These are phyloP conservation scores for Pteronura brasiliensis DNA, from an alignment of 2,113 vertebrate species.

Conservation along the genomic window DNA sequence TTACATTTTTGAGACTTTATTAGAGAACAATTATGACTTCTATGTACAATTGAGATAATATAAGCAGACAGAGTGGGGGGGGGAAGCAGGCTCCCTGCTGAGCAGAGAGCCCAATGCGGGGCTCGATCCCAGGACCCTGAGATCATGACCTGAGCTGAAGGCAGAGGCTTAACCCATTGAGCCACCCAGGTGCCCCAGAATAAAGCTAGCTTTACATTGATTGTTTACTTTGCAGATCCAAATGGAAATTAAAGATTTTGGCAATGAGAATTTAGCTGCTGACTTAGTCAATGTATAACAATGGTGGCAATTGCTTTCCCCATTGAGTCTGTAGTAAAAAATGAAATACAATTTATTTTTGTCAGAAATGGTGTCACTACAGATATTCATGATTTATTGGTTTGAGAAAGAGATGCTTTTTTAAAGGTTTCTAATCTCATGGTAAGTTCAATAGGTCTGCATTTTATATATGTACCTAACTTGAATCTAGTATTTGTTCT, in stretches of 20 bases:
- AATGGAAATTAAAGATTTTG: background rate
- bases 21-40: background rate
- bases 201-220: background rate
- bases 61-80: background rate
- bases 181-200: too few species aligned
- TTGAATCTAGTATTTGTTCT: background rate
- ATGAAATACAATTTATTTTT: constrained; percentile 5
- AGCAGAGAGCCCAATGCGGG: too few species aligned
- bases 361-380: background rate
- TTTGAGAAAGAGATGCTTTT: background rate
- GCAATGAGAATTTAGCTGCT: background rate
- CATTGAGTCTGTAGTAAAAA: background rate
- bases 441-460: background rate
- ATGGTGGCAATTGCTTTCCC: background rate
- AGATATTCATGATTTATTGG: constrained; percentile 7
- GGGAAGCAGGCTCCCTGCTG: too few species aligned
- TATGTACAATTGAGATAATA: background rate
- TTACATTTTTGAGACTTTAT: background rate
- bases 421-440: background rate
- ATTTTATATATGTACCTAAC: background rate
- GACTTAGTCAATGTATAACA: background rate
- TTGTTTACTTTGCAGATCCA: constrained; percentile 23
- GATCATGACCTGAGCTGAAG: too few species aligned
- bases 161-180: too few species aligned
- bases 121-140: too few species aligned